phyloP scores from a whole-genome alignment of 2,888 invertebrate genomes.

The Aquatica leii region DNA sequence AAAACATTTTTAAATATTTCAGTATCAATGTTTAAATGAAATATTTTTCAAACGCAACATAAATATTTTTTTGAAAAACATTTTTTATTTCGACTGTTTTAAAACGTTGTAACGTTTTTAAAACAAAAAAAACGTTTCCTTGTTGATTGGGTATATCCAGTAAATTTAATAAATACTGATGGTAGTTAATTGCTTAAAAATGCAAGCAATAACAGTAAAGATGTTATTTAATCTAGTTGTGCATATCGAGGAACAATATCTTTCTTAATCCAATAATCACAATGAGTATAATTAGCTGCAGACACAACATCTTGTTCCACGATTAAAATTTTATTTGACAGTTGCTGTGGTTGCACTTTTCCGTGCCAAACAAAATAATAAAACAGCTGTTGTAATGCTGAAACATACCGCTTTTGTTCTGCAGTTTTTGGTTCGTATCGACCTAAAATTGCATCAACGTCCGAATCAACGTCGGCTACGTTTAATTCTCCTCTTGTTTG shows the following conservation, averaged over 20 bases:
- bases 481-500: slow-evolving; percentile 65
- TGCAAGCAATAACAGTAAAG: no score
- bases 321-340: slow-evolving; percentile 66
- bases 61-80: no score
- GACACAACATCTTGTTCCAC: slow-evolving; percentile 77
- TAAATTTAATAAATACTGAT: no score
- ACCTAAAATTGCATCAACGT: slow-evolving; percentile 83
- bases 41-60: no score
- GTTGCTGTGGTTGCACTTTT: slow-evolving; percentile 66
- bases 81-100: no score
- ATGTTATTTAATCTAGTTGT: slow-evolving; percentile 77
- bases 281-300: slow-evolving; percentile 72
- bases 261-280: slow-evolving; percentile 79
- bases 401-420: slow-evolving; percentile 77
- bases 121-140: no score
- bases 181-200: no score
- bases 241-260: slow-evolving; percentile 79
- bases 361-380: slow-evolving; percentile 84
- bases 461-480: slow-evolving; percentile 64
- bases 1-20: no score
- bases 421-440: slow-evolving; percentile 76
- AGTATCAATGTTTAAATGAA: no score
- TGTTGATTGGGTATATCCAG: no score
- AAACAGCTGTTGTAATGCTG: slow-evolving; percentile 83
- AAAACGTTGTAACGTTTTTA: no score